Conservation (phyloP, 1,140 invertebrate genomes). For the Contarinia nasturtii region DNA sequence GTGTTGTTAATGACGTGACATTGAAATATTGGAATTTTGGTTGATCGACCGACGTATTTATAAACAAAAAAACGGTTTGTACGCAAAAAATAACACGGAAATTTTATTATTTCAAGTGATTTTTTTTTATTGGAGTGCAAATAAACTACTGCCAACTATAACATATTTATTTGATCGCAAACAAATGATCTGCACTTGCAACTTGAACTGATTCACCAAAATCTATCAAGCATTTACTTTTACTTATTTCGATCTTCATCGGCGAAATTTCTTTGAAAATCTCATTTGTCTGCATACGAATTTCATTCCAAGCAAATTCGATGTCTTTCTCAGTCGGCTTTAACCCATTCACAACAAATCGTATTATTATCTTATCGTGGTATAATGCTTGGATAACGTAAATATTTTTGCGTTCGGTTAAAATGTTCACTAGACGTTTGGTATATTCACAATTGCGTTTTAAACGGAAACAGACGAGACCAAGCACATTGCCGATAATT, state of each 20-base stretch:
- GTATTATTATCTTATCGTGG: slow-evolving; percentile 45
- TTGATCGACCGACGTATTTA: no score
- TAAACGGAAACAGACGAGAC: slow-evolving; percentile 73
- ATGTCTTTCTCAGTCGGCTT: slow-evolving; percentile 51
- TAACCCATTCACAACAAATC: slow-evolving; percentile 68
- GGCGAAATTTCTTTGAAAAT: neutral
- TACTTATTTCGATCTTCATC: neutral
- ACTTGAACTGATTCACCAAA: no score
- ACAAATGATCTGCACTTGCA: no score
- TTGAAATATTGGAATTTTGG: no score
- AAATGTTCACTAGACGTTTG: slow-evolving; percentile 47
- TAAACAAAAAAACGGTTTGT: no score
- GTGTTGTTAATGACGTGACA: no score
- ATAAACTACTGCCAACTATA: no score
- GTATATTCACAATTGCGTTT: slow-evolving; percentile 65
- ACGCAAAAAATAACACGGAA: no score
- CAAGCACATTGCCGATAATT: slow-evolving; percentile 50
- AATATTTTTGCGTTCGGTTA: slow-evolving; percentile 62
- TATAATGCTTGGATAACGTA: slow-evolving; percentile 65
- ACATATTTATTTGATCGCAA: no score
- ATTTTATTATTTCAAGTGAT: no score
- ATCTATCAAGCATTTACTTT: no score
- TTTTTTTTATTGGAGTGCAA: no score
- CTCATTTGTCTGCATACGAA: slow-evolving; percentile 16
- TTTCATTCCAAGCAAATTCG: slow-evolving; percentile 64